A percentile compares a stretch with the other conserved stretches of the same genome.
These are phyloP conservation scores for Nemopilema nomurai DNA, from an alignment of 30 jellyfish, hydroid and myxozoan genomes.

Conservation along the genomic window DNA sequence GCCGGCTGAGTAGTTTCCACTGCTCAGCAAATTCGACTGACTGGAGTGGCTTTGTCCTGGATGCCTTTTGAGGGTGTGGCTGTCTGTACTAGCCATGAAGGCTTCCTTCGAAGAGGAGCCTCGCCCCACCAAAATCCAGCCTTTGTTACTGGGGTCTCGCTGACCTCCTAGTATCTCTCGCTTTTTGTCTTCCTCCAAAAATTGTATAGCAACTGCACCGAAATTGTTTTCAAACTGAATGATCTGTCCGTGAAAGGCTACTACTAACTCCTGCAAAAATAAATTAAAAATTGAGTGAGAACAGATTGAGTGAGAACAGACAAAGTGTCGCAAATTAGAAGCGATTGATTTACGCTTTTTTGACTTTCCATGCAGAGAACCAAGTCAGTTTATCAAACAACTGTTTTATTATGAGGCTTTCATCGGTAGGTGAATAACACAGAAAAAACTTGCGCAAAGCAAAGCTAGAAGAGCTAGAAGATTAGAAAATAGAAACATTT, in stretches of 20 bases:
- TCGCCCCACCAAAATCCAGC: conserved; percentile 97
- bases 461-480: no score
- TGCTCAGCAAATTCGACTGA: conserved; percentile 10
- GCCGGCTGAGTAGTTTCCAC: no score
- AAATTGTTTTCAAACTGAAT: conserved; percentile 88
- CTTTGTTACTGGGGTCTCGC: conserved; percentile 89
- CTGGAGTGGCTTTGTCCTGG: conserved; percentile 3
- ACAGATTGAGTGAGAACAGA: not conserved
- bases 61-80: conserved; percentile 76
- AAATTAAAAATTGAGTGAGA: not conserved
- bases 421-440: no score
- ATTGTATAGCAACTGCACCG: conserved; percentile 96
- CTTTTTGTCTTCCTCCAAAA: conserved; percentile 89
- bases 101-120: conserved; percentile 79
- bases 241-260: conserved; percentile 92
- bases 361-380: no score
- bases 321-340: no score
- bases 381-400: no score
- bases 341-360: no score
- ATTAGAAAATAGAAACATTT: no score
- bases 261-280: conserved; percentile 81
- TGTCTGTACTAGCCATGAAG: conserved; percentile 91
- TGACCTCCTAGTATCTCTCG: conserved; percentile 91
- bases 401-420: no score
- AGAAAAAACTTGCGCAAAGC: no score